These are phyloP conservation scores for Tetrapedia diversipes DNA, from an alignment of 2,888 invertebrate species.

Conservation along the genomic window DNA sequence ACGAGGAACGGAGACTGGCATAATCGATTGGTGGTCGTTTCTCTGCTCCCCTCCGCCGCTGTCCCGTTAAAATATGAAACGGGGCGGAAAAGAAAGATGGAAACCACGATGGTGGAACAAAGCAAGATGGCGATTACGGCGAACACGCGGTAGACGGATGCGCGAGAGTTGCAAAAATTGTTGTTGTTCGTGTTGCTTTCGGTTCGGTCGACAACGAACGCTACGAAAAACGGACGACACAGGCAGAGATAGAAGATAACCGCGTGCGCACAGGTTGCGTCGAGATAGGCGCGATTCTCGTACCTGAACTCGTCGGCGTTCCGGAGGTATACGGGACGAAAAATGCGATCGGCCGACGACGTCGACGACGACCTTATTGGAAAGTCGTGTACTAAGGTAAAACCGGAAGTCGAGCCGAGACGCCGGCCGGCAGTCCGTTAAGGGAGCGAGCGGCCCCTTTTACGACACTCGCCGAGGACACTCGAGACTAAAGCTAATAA, in stretches of 20 bases:
- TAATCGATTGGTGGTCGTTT: too few species aligned
- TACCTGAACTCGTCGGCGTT: slow-evolving; percentile 66
- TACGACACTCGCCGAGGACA: slow-evolving; percentile 25
- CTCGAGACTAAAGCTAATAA: slow-evolving; percentile 1
- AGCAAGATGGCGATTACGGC: slow-evolving; percentile 62
- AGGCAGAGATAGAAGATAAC: slow-evolving; percentile 35
- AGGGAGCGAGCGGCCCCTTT: neutral
- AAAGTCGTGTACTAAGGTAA: slow-evolving; percentile 79
- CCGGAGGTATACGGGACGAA: slow-evolving; percentile 21
- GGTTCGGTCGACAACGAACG: too few species aligned
- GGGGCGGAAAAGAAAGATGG: neutral
- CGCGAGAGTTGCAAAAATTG: too few species aligned
- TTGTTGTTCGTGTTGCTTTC: too few species aligned
- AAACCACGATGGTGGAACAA: slow-evolving; percentile 64
- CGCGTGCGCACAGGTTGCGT: slow-evolving; percentile 4
- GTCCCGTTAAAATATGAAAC: slow-evolving; percentile 68
- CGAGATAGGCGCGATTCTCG: slow-evolving; percentile 48
- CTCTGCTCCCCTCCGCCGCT: slow-evolving; percentile 13
- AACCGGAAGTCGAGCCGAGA: slow-evolving; percentile 76
- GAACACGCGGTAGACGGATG: too few species aligned
- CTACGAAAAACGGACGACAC: too few species aligned
- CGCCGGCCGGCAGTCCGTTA: too few species aligned
- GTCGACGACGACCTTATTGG: slow-evolving; percentile 74
- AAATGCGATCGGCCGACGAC: slow-evolving; percentile 38
- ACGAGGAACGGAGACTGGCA: too few species aligned